Evolutionary conservation across 1,140 invertebrate genomes (phyloP).

Genomic region (Micrasema longulum): DNA sequence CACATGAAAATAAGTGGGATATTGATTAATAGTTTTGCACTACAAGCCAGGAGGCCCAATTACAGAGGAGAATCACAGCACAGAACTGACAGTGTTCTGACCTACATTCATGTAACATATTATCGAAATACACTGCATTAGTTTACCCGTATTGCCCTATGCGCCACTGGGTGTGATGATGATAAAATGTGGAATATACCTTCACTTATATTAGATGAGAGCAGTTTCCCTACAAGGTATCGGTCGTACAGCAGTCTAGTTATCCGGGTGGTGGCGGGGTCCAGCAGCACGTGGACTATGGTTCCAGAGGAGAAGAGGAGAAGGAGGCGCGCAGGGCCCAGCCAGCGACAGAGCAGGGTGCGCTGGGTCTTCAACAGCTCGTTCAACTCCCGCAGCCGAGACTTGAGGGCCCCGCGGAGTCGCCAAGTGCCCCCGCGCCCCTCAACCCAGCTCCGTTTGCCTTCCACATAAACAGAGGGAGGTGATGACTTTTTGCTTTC

Average conservation of each 20-base stretch:
- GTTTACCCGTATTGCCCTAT: too few species aligned
- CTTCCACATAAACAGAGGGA: constrained; percentile 43
- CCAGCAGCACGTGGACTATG: constrained; percentile 41
- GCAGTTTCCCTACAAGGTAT: constrained; percentile 50
- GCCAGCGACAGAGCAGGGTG: constrained; percentile 41
- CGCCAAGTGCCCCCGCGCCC: constrained; percentile 43
- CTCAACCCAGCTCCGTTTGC: constrained; percentile 45
- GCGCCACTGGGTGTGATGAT: too few species aligned
- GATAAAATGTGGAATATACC: too few species aligned
- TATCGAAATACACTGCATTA: too few species aligned
- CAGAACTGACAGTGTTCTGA: too few species aligned
- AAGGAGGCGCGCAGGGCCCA: constrained; percentile 31
- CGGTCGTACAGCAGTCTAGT: constrained; percentile 47
- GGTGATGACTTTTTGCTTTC: constrained; percentile 47
- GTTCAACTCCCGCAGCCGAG: constrained; percentile 38
- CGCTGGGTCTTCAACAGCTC: constrained; percentile 43
- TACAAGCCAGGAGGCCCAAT: too few species aligned
- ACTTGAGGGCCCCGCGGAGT: constrained; percentile 30
- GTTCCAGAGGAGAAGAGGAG: constrained; percentile 47
- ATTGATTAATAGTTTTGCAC: too few species aligned
- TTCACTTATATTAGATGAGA: constrained; percentile 47
- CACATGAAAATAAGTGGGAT: too few species aligned
- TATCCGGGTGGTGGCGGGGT: constrained; percentile 44
- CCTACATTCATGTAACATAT: too few species aligned
- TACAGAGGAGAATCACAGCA: too few species aligned